phyloP scores from a whole-genome alignment of 2,113 vertebrate genomes.

The Girardinichthys multiradiatus region DNA sequence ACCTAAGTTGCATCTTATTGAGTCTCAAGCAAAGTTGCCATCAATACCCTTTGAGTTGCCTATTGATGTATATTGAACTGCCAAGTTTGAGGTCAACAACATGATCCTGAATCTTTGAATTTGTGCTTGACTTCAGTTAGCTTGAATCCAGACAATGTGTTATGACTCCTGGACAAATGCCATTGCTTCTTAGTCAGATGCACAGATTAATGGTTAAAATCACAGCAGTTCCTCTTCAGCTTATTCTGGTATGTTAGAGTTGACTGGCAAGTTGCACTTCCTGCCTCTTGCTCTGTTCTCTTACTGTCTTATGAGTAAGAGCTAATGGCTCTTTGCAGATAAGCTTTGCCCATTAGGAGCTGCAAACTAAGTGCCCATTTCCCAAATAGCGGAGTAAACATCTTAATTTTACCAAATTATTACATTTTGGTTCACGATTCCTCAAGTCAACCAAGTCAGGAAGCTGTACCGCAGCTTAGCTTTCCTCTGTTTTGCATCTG shows the following conservation, averaged over 20 bases:
- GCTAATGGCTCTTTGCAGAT: conserved; percentile 59
- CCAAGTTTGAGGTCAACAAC: conserved; percentile 43
- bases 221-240: conserved; percentile 31
- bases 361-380: conserved; percentile 46
- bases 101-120: not conserved
- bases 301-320: conserved; percentile 39
- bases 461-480: conserved; percentile 35
- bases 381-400: conserved; percentile 51
- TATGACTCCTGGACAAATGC: conserved; percentile 49
- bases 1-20: conserved; percentile 71
- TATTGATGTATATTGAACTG: conserved; percentile 47
- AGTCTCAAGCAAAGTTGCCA: conserved; percentile 47
- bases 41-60: conserved; percentile 35
- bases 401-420: conserved; percentile 54
- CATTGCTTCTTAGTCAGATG: conserved; percentile 54
- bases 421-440: conserved; percentile 36
- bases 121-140: conserved; percentile 62
- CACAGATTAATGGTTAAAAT: conserved; percentile 56
- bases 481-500: conserved; percentile 45
- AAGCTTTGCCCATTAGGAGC: conserved; percentile 61
- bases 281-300: conserved; percentile 35
- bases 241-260: conserved; percentile 53
- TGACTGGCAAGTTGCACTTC: conserved; percentile 47
- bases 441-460: conserved; percentile 20
- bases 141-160: conserved; percentile 51